These are phyloP conservation scores for Hydrolagus colliei DNA, from an alignment of 2,797 vertebrate genomes.

Conservation along the genomic window DNA sequence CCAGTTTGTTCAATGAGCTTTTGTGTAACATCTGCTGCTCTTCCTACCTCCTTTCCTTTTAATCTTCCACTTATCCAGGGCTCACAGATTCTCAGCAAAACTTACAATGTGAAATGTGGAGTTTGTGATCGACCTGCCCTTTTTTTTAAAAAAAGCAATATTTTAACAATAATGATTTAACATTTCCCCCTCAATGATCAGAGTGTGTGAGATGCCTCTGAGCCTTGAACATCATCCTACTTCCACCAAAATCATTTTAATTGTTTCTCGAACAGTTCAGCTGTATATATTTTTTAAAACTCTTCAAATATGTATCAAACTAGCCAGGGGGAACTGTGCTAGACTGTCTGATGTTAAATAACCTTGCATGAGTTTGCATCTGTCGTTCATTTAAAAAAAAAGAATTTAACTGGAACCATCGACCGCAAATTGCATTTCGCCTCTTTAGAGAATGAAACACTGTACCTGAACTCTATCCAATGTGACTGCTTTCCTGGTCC, in stretches of 20 bases:
- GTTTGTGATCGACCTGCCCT: background rate
- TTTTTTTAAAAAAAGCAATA: no score
- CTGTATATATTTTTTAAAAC: background rate
- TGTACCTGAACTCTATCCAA: background rate
- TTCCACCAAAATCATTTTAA: constrained; percentile 15
- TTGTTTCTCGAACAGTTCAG: background rate
- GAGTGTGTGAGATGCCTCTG: background rate
- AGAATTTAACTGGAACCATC: constrained; percentile 6
- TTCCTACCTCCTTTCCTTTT: background rate
- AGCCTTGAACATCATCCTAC: background rate
- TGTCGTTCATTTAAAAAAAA: background rate
- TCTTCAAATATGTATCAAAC: background rate
- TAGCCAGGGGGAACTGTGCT: background rate
- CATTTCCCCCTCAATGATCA: background rate
- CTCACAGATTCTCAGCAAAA: background rate
- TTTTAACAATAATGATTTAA: background rate
- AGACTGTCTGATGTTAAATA: constrained; percentile 4
- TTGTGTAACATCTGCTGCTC: background rate
- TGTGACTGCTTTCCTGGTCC: background rate
- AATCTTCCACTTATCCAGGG: background rate
- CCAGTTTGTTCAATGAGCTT: no score
- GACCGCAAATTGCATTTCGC: background rate
- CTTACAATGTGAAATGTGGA: background rate
- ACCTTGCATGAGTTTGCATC: background rate
- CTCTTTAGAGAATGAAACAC: background rate